A percentile compares a stretch with the other conserved stretches of the same genome.
These are phyloP conservation scores for Dioctria rufipes DNA, from an alignment of 2,888 invertebrate genomes.

Conservation along the genomic window DNA sequence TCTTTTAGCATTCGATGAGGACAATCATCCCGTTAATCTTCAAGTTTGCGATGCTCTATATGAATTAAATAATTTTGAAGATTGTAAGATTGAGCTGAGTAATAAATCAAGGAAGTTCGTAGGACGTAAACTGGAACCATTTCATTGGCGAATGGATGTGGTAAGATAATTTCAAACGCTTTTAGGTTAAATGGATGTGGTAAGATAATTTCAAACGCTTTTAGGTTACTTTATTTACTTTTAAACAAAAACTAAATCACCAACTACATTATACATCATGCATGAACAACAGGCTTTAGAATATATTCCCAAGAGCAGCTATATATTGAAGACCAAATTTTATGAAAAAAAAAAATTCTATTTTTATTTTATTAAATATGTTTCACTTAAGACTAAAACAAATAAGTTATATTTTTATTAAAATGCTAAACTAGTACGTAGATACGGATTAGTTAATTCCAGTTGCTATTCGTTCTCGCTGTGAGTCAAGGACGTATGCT, in stretches of 20 bases:
- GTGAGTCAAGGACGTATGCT: too few relatives aligned
- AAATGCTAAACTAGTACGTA: too few relatives aligned
- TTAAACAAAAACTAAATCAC: too few relatives aligned
- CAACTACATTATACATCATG: too few relatives aligned
- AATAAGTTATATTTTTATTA: too few relatives aligned
- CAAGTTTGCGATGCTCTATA: conserved; percentile 55
- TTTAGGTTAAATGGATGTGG: background rate
- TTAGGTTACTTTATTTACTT: background rate
- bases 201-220: background rate
- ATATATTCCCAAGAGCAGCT: background rate
- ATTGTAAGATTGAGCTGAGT: conserved; percentile 42
- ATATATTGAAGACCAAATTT: too few relatives aligned
- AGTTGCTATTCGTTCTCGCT: too few relatives aligned
- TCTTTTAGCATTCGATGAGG: conserved; percentile 36
- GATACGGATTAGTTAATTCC: too few relatives aligned
- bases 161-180: background rate
- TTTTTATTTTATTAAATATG: too few relatives aligned
- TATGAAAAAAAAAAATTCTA: too few relatives aligned
- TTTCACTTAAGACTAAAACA: too few relatives aligned
- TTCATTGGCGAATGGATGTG: conserved; percentile 15
- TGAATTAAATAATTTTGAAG: conserved; percentile 52
- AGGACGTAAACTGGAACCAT: background rate
- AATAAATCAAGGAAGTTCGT: conserved; percentile 51
- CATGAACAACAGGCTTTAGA: background rate
- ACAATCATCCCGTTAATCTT: conserved; percentile 41